Base-by-base conservation (phyloP, 2,888 invertebrate species). In the Myathropa florea region DNA sequence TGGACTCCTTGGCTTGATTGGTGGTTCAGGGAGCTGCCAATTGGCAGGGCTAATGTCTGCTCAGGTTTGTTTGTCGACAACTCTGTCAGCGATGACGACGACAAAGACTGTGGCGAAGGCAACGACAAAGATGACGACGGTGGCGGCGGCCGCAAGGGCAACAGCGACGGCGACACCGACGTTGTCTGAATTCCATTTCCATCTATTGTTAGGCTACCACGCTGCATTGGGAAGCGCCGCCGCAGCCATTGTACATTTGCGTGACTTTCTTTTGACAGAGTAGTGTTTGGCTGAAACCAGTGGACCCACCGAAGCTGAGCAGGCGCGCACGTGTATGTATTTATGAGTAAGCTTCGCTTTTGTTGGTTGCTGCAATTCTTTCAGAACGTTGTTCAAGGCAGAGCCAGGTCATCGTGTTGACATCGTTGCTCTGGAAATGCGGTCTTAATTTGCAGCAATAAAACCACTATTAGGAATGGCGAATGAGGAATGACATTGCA, bases 361-460 rank as follows among this genome's bases (percentile, higher is more conserved):
- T 59, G 39, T 78, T 57, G 4, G 55, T 21, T 24, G 26, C 24
- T 64, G 23, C 21, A 23, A 39, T 55, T 23, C 55, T 24, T 57
- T 55, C 33, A 59, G 53, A 18, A 65, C 72, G 79, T 65, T 57
- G 46, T 36, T 77, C 59, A 67, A 53, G 72, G 30, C 60, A 68
- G 78, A n/a, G 36, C 7, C 65, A 46, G 87, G 87, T 79, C 83
- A 87, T 68, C 71, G 72, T 61, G 67, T 87, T 83, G 75, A 57
- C 67, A 63, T 53, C 63, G 61, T 59, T 83, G 68, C 79, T 36
- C 63, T 72, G 53, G 23, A 83, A 68, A 68, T 36, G 30, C 57
- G 61, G 59, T 76, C 83, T 87, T 80, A 87, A 87, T 87, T 87
- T 87, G 86, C 86, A 83, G 73, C 78, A 78, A 65, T 73, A 82